Evolutionary conservation across 1,140 invertebrate genomes (phyloP).

Genomic region (Meloidogyne floridensis): DNA sequence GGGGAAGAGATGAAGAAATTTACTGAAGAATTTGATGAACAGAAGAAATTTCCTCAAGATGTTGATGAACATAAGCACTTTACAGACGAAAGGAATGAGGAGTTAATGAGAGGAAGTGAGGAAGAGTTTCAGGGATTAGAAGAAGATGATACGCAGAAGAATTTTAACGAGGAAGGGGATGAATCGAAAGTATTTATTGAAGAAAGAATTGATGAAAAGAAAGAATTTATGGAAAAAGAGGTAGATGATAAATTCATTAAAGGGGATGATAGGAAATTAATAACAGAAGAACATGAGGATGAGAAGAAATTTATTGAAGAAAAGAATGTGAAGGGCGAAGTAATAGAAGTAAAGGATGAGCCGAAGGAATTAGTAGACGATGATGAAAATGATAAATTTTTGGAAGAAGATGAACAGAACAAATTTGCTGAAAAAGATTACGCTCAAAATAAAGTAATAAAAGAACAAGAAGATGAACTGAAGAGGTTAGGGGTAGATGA

Average conservation of each 20-base stretch:
- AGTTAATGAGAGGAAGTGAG: background rate
- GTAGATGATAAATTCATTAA: background rate
- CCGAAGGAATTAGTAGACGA: background rate
- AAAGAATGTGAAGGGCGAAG: background rate
- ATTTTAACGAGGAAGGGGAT: too few relatives aligned
- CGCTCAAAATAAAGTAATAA: background rate
- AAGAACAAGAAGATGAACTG: too few relatives aligned
- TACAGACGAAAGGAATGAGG: too few relatives aligned
- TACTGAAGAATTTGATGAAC: background rate
- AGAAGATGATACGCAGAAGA: too few relatives aligned
- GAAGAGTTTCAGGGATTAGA: background rate
- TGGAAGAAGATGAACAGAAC: background rate
- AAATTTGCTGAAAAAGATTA: background rate
- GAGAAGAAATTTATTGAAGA: too few relatives aligned
- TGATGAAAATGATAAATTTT: background rate
- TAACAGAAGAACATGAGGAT: too few relatives aligned
- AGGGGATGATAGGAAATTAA: background rate
- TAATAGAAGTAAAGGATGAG: too few relatives aligned
- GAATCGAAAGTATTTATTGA: background rate
- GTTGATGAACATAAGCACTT: too few relatives aligned
- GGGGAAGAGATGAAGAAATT: too few relatives aligned
- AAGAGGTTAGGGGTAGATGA: too few relatives aligned
- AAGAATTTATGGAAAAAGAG: background rate
- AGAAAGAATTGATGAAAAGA: background rate
- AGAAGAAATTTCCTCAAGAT: too few relatives aligned